Conservation (phyloP, 2,113 vertebrate species). For the Galemys pyrenaicus region DNA sequence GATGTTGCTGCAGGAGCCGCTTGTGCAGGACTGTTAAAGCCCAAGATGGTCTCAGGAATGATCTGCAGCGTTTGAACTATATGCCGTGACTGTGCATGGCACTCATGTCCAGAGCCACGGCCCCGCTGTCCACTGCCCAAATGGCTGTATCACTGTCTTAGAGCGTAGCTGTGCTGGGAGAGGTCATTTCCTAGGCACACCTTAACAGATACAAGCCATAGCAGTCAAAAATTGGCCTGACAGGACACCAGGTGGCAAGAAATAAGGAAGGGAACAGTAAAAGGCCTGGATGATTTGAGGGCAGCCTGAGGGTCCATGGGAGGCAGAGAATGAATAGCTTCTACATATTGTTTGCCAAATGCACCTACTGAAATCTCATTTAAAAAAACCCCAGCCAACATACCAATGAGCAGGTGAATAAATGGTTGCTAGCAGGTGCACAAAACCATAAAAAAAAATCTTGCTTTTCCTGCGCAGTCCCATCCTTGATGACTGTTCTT, state of each 20-base stretch:
- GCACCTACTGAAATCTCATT: conserved; percentile 51
- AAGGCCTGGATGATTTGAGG: conserved; percentile 65
- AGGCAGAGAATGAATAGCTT: conserved; percentile 67
- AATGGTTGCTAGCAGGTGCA: conserved; percentile 68
- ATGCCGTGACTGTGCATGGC: not conserved
- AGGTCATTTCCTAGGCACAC: conserved; percentile 51
- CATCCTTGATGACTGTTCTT: conserved; percentile 8
- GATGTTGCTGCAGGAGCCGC: not conserved
- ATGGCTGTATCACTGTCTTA: conserved; percentile 31
- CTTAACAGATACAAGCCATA: conserved; percentile 54
- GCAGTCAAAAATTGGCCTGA: conserved; percentile 59
- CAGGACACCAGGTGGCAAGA: conserved; percentile 62
- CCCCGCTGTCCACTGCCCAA: not conserved
- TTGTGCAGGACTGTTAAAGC: not conserved
- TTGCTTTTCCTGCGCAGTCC: conserved; percentile 23
- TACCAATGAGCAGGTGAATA: conserved; percentile 67
- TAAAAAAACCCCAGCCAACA: conserved; percentile 49
- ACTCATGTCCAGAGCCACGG: not conserved
- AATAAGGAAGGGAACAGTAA: conserved; percentile 48
- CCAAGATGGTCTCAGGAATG: not conserved
- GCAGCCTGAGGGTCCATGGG: conserved; percentile 5
- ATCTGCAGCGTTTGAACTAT: not conserved
- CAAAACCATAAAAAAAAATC: conserved; percentile 23
- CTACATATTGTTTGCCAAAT: conserved; percentile 63
- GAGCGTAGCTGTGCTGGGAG: conserved; percentile 43